A percentile compares a stretch with the other conserved stretches of the same genome.
Conservation (phyloP, 2,113 vertebrate species). For the Megatriorchis doriae region DNA sequence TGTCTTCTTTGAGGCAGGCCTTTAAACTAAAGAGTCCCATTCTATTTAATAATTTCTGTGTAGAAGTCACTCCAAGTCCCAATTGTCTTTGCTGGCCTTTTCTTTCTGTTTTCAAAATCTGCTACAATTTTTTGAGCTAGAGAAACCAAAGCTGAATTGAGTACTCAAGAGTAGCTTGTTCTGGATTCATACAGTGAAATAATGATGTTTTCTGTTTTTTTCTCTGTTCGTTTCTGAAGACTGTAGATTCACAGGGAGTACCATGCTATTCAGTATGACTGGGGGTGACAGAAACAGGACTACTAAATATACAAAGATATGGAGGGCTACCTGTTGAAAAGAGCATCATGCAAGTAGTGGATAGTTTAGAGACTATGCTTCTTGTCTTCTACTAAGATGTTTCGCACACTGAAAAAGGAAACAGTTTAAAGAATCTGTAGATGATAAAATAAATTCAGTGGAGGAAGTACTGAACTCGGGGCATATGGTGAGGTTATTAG, state of each 20-base stretch:
- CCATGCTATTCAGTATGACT: not conserved
- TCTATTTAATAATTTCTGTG: not conserved
- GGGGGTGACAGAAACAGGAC: not conserved
- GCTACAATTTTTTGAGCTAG: not conserved
- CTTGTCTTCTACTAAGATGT: not conserved
- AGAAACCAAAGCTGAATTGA: not conserved
- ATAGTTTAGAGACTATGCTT: not conserved
- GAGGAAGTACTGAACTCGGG: not conserved
- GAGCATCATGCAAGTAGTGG: not conserved
- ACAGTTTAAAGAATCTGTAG: not conserved
- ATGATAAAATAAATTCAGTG: not conserved
- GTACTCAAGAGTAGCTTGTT: not conserved
- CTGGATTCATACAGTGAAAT: not conserved
- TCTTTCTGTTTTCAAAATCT: not conserved
- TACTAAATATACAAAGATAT: not conserved
- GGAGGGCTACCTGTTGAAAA: not conserved
- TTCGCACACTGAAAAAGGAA: not conserved
- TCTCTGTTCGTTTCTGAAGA: not conserved
- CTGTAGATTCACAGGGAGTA: not conserved
- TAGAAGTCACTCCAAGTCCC: not conserved
- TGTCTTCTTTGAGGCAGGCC: not conserved
- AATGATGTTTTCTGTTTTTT: not conserved
- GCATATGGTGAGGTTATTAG: slow-evolving; percentile 48
- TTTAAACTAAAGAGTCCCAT: not conserved
- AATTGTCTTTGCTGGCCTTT: not conserved